phyloP scores from a whole-genome alignment of 2,888 invertebrate genomes.

The Xylophagus ater region DNA sequence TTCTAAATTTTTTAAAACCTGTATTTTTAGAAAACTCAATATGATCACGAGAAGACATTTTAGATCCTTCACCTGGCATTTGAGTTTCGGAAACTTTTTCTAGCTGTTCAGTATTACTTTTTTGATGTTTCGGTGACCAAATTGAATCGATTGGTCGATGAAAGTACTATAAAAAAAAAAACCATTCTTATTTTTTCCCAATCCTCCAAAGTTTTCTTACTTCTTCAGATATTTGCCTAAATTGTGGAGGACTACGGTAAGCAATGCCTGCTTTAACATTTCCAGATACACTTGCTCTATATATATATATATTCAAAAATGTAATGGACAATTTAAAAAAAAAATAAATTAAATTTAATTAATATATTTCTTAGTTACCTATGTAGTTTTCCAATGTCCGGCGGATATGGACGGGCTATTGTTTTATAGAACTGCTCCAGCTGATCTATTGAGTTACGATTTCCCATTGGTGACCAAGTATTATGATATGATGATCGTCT shows the following conservation, averaged over 20 bases:
- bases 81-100: too few species aligned
- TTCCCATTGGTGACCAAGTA: constrained; percentile 33
- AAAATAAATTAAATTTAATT: background rate
- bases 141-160: too few species aligned
- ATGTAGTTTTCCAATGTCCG: constrained; percentile 13
- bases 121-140: too few species aligned
- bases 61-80: too few species aligned
- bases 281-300: constrained; percentile 1
- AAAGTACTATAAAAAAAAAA: too few species aligned
- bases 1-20: too few species aligned
- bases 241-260: constrained; percentile 5
- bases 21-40: too few species aligned
- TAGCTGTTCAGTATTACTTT: too few species aligned
- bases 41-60: too few species aligned
- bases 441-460: constrained; percentile 15
- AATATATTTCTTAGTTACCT: constrained; percentile 1
- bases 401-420: constrained; percentile 15
- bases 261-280: constrained; percentile 1
- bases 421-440: constrained; percentile 28
- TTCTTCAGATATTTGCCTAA: constrained; percentile 1
- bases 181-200: too few species aligned
- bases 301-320: background rate
- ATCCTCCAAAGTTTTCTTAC: constrained; percentile 20
- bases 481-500: constrained; percentile 27
- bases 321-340: background rate